Conservation (phyloP, 2,113 vertebrate species). For the Solenodon paradoxus region DNA sequence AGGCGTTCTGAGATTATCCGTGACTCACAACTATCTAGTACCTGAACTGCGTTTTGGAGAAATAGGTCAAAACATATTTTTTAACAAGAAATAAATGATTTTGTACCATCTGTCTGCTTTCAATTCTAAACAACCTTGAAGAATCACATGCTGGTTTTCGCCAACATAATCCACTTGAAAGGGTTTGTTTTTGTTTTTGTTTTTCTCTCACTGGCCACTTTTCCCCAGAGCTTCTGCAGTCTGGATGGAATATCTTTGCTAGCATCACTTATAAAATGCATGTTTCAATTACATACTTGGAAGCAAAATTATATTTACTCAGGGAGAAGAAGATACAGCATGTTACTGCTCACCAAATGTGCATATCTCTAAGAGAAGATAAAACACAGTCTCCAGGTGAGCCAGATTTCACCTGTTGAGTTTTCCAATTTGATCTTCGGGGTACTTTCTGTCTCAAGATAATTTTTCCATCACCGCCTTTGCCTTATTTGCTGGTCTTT, state of each 20-base stretch:
- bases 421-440: background rate
- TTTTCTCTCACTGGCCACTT: background rate
- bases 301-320: conserved; percentile 18
- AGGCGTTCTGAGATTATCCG: background rate
- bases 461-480: background rate
- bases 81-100: background rate
- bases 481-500: background rate
- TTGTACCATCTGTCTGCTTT: background rate
- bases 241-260: background rate
- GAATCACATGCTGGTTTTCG: background rate
- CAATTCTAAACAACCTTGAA: background rate
- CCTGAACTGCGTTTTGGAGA: background rate
- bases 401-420: background rate
- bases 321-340: background rate
- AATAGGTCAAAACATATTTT: background rate
- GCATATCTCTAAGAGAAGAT: background rate
- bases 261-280: background rate
- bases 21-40: background rate
- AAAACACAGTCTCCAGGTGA: background rate
- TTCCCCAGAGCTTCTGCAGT: background rate
- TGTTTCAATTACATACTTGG: background rate
- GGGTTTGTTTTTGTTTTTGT: no score
- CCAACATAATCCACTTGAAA: background rate
- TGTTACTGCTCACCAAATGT: background rate
- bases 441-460: background rate